Conservation (phyloP, 2,888 invertebrate genomes). For the Sinotaia quadrata region DNA sequence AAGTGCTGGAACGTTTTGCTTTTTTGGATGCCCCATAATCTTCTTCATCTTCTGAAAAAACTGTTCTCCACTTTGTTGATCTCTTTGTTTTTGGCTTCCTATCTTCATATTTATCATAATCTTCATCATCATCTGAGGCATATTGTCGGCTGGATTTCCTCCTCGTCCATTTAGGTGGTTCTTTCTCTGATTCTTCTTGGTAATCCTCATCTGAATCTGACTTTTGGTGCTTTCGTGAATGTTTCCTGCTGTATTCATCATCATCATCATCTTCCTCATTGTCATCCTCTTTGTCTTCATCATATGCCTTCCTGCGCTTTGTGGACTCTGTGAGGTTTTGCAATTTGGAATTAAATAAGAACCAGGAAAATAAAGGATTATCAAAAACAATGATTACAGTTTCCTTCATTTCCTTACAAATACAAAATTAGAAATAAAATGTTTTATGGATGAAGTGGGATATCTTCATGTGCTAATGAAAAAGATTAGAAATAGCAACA, state of each 20-base stretch:
- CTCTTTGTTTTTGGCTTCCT: constrained; percentile 4
- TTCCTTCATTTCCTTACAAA: too few species aligned
- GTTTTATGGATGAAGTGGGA: too few species aligned
- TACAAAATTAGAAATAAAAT: too few species aligned
- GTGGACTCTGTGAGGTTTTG: background rate
- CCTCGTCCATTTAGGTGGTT: constrained; percentile 2
- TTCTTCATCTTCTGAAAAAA: constrained; percentile 31
- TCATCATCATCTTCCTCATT: constrained; percentile 27
- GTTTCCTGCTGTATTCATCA: background rate
- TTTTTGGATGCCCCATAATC: constrained; percentile 18
- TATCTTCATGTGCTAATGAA: too few species aligned
- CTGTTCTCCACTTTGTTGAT: background rate
- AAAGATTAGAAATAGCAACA: too few species aligned
- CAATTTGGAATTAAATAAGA: too few species aligned
- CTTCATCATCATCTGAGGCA: constrained; percentile 22
- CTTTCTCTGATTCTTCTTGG: constrained; percentile 28
- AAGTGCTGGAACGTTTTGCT: constrained; percentile 16
- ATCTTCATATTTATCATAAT: constrained; percentile 23
- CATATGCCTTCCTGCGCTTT: constrained; percentile 1
- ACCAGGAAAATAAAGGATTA: too few species aligned
- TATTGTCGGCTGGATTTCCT: constrained; percentile 15
- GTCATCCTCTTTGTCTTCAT: constrained; percentile 19
- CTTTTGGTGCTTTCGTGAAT: background rate
- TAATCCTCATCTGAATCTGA: constrained; percentile 17
- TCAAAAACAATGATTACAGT: too few species aligned